phyloP scores from a whole-genome alignment of 2,797 vertebrate genomes.

The Cheirogaleus major region DNA sequence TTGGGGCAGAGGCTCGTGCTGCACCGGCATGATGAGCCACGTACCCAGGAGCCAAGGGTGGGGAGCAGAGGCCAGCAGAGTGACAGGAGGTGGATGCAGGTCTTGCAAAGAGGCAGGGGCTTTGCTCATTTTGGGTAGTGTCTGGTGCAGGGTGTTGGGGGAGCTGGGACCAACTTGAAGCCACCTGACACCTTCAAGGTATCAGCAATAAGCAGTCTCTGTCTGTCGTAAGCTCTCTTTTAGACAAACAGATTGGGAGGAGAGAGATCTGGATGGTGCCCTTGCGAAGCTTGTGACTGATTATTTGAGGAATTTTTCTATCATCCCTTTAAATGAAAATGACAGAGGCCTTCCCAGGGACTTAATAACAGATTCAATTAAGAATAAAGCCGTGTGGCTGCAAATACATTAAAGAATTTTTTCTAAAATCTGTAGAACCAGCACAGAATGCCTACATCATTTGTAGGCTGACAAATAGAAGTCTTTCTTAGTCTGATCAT shows the following conservation, averaged over 20 bases:
- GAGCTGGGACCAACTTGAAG: not conserved
- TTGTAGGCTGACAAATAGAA: not conserved
- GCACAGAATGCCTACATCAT: conserved; percentile 28
- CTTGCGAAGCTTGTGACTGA: not conserved
- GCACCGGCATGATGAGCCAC: accelerated
- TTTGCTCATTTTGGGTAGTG: not conserved
- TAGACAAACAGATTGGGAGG: not conserved
- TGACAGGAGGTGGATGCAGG: not conserved
- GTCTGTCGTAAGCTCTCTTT: not conserved
- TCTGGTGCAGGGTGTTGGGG: too few species aligned
- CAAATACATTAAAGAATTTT: conserved; percentile 55
- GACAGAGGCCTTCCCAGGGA: conserved; percentile 56
- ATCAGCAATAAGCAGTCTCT: not conserved
- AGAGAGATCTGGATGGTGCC: not conserved
- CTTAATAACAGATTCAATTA: conserved; percentile 59
- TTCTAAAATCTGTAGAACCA: not conserved
- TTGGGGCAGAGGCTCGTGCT: not conserved
- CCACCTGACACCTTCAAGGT: not conserved
- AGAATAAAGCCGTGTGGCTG: conserved; percentile 38
- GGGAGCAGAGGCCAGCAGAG: not conserved
- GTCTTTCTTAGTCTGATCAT: not conserved
- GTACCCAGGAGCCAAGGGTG: not conserved
- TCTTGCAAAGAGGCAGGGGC: not conserved
- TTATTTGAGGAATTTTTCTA: conserved; percentile 7
- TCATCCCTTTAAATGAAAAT: conserved; percentile 59